Conservation (phyloP, 2,797 vertebrate species). For the Amazona ochrocephala region DNA sequence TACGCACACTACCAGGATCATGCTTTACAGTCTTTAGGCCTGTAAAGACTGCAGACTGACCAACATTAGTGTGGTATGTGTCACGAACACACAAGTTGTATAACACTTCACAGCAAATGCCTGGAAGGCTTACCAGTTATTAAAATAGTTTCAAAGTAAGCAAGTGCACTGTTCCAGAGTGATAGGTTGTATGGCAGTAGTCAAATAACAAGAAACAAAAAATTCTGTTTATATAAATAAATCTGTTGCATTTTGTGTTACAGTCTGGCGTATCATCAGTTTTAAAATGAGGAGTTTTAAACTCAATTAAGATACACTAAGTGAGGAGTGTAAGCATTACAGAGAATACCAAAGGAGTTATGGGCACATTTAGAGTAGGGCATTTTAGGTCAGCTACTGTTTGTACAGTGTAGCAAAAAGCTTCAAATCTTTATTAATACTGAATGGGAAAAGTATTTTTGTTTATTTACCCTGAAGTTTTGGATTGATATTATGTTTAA, state of each 20-base stretch:
- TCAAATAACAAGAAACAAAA: not conserved
- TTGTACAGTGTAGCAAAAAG: not conserved
- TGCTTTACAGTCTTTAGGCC: not conserved
- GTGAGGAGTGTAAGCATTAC: not conserved
- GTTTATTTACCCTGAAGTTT: not conserved
- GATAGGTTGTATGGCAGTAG: not conserved
- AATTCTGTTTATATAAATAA: not conserved
- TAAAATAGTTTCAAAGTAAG: not conserved
- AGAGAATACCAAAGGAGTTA: not conserved
- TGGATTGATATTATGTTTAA: not conserved
- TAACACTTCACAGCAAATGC: not conserved
- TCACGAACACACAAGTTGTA: not conserved
- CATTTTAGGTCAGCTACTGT: fast-evolving
- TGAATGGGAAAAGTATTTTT: not conserved
- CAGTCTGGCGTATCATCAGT: not conserved
- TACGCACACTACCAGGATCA: not conserved
- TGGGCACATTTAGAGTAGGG: not conserved
- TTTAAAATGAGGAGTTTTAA: not conserved
- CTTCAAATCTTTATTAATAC: not conserved
- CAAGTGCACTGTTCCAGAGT: not conserved
- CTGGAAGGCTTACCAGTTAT: fast-evolving
- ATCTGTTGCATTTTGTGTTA: not conserved
- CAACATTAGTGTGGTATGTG: not conserved
- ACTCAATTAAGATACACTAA: not conserved
- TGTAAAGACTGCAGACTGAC: not conserved